phyloP scores from a whole-genome alignment of 2,888 invertebrate species.

The Acrocyrtus sp. region DNA sequence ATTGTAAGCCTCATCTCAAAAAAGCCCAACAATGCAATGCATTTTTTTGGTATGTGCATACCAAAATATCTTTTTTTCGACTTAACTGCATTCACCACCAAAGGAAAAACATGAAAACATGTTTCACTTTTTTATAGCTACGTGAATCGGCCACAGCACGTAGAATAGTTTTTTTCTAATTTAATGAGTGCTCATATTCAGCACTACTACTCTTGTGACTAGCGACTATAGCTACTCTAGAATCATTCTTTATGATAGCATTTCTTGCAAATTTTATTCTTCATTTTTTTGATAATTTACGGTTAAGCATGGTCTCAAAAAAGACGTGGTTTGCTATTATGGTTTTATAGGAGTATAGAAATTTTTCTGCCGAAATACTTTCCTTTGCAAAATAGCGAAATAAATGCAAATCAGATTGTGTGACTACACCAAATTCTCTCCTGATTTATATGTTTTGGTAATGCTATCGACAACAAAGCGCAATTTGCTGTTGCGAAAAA shows the following conservation, averaged over 20 bases:
- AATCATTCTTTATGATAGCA: constrained; percentile 5
- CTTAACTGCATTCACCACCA: not conserved
- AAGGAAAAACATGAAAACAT: too few relatives aligned
- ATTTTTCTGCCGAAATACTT: not conserved
- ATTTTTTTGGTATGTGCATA: not conserved
- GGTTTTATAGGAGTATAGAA: not conserved
- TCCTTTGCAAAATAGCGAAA: not conserved
- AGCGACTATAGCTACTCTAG: not conserved
- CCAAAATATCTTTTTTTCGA: constrained; percentile 9
- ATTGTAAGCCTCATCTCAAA: not conserved
- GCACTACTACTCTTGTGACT: not conserved
- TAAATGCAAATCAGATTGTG: not conserved
- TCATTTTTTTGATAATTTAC: constrained; percentile 30
- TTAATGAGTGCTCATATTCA: too few relatives aligned
- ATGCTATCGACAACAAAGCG: not conserved
- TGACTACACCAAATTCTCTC: not conserved
- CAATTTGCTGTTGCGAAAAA: not conserved
- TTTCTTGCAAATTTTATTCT: constrained; percentile 26
- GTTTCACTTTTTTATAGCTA: not conserved
- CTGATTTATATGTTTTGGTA: not conserved
- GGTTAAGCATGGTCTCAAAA: constrained; percentile 29
- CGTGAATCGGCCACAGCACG: constrained; percentile 1
- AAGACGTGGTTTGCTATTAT: constrained; percentile 28
- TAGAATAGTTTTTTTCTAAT: too few relatives aligned
- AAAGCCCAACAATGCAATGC: not conserved